Evolutionary conservation across 2,113 vertebrate genomes (phyloP), one percentile per base, ranked within the genome.

Genomic region (Microtus montanus): DNA sequence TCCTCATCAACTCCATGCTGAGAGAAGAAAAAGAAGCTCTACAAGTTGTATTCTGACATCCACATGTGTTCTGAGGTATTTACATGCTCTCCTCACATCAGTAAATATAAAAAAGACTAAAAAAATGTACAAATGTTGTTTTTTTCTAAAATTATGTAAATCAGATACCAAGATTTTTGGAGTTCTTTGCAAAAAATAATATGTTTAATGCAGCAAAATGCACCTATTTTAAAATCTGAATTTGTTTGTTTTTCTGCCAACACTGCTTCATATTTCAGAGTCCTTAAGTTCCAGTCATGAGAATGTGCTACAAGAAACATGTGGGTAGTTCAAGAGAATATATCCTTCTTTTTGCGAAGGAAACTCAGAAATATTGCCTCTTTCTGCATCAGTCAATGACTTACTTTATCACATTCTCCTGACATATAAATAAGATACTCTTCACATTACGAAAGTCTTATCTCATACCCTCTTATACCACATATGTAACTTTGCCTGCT

Each of bases 211-310:
- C 2, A 19, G 61, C 73, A 90, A 91, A 88, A 30, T 38, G 30
- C 17, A 26, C 13, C 44, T 79, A 47, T 12, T 66, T 94, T 85
- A 33, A 86, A 70, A 70, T 70, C 68, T 70, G 15, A n/a, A 85
- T 83, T 52, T 83, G 13, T 87, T 89, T 92, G 19, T 33, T 28
- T 61, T 63, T 95, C 84, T 84, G 38, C 75, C 58, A 73, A 78
- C 49, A 52, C 41, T 28, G 14, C 17, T 35, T 14, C 3, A 35
- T 90, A 86, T 90, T 41, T 38, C 35, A 52, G 2, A 70, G 19
- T 44, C 26, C 66, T 80, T 66, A 38, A 58, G 14, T 70, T 11
- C 92, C 2, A 86, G 24, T 44, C 47, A 41, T 68, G 54, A 85
- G 41, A 82, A 83, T 74, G 35, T 64, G 2, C 49, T 71, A 49